Percentiles rank a stretch among this genome's conserved stretches.
These are phyloP conservation scores for Catamblyrhynchus diadema DNA, from an alignment of 2,797 vertebrate species.

Conservation along the genomic window DNA sequence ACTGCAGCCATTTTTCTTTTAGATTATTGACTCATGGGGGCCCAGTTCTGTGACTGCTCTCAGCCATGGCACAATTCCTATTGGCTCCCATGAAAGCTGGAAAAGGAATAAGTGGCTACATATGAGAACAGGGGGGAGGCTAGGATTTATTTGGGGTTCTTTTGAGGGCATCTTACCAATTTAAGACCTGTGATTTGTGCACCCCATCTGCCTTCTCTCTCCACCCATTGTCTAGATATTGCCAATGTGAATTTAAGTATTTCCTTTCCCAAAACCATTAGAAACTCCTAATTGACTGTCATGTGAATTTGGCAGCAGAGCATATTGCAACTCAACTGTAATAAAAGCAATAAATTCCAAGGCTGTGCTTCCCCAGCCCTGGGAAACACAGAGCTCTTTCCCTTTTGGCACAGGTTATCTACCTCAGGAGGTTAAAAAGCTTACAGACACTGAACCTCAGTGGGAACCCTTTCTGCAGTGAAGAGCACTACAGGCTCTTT, in stretches of 20 bases:
- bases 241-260: not conserved
- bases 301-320: not conserved
- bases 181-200: not conserved
- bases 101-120: not conserved
- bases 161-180: not conserved
- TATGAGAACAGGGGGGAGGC: not conserved
- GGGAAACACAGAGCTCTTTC: not conserved
- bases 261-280: not conserved
- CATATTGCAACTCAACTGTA: not conserved
- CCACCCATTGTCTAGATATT: not conserved
- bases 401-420: conserved; percentile 77
- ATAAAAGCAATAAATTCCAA: not conserved
- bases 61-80: not conserved
- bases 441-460: conserved; percentile 79
- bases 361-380: not conserved
- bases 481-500: conserved; percentile 76
- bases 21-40: not conserved
- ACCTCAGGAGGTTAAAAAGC: conserved; percentile 82
- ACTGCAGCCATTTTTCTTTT: not conserved
- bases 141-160: not conserved
- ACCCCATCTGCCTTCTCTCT: not conserved
- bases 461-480: conserved; percentile 82
- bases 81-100: not conserved
- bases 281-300: not conserved
- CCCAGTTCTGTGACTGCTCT: not conserved